Percentiles rank a stretch among this genome's conserved stretches.
These are phyloP conservation scores for Aethina tumida DNA, from an alignment of 1,140 invertebrate species.

Conservation along the genomic window DNA sequence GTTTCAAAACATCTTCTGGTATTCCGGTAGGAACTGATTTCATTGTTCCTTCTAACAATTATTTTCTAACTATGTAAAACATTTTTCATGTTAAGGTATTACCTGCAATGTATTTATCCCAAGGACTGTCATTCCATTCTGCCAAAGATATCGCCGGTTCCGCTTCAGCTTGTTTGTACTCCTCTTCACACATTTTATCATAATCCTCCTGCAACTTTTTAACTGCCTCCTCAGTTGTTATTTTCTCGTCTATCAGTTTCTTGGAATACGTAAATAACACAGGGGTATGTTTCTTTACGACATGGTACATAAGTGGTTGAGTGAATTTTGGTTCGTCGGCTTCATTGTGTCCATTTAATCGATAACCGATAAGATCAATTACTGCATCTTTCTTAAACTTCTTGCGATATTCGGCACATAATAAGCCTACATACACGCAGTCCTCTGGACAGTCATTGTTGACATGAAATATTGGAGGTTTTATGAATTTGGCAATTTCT, in stretches of 20 bases:
- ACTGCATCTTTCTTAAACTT: constrained; percentile 63
- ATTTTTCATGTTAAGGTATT: constrained; percentile 40
- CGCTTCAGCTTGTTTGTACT: constrained; percentile 61
- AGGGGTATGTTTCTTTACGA: not conserved
- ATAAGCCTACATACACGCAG: too few species aligned
- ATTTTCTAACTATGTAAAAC: not conserved
- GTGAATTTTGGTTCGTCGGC: not conserved
- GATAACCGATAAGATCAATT: constrained; percentile 1
- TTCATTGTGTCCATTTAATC: not conserved
- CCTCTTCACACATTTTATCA: constrained; percentile 65
- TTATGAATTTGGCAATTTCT: too few species aligned
- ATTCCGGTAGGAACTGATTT: constrained; percentile 57
- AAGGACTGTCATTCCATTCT: constrained; percentile 82
- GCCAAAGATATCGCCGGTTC: constrained; percentile 40
- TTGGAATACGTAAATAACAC: not conserved
- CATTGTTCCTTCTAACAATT: not conserved
- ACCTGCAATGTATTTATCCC: constrained; percentile 60
- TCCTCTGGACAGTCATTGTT: too few species aligned
- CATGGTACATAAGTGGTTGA: not conserved
- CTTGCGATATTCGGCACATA: constrained; percentile 72
- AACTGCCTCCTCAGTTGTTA: constrained; percentile 13
- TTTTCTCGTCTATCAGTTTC: not conserved
- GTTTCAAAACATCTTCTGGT: constrained; percentile 48
- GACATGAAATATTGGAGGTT: too few species aligned
- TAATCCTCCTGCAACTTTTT: constrained; percentile 15